Conservation (phyloP, 2,888 invertebrate genomes). For the Rhabditoides inermis region DNA sequence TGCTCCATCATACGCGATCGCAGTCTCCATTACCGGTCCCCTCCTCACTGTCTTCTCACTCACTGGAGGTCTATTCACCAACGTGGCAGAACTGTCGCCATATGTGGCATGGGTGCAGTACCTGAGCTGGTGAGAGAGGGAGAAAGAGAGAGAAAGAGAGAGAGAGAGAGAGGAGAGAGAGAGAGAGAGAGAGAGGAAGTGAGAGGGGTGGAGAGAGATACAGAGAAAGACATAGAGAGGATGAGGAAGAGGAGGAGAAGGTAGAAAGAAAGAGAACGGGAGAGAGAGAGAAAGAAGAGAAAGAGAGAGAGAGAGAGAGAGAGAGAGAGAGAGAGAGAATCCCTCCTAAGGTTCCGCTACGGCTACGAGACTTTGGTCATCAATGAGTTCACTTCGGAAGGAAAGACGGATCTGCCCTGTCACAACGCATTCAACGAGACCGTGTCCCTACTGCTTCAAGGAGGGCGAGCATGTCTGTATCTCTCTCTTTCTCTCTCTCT, state of each 20-base stretch:
- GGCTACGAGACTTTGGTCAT: conserved; percentile 57
- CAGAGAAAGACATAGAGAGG: too few relatives aligned
- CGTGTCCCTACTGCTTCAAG: conserved; percentile 9
- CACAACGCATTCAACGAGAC: not conserved
- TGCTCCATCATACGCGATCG: conserved; percentile 40
- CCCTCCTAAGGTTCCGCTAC: conserved; percentile 38
- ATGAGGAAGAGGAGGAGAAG: too few relatives aligned
- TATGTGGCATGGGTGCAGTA: conserved; percentile 46
- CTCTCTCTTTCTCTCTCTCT: too few relatives aligned
- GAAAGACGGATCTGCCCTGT: too few relatives aligned
- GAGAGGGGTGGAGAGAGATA: too few relatives aligned
- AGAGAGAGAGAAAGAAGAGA: too few relatives aligned
- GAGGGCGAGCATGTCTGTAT: conserved; percentile 13
- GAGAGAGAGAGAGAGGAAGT: too few relatives aligned
- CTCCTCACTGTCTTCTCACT: conserved; percentile 41
- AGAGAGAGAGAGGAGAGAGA: too few relatives aligned
- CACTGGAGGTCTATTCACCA: conserved; percentile 46
- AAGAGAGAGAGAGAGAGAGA: too few relatives aligned
- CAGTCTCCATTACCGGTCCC: conserved; percentile 44
- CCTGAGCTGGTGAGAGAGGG: conserved; percentile 30
- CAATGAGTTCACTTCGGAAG: conserved; percentile 31
- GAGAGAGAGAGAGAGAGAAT: too few relatives aligned
- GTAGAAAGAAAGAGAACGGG: too few relatives aligned
- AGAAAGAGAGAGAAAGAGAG: too few relatives aligned
- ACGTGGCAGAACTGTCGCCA: conserved; percentile 32